Evolutionary conservation across 2,113 vertebrate genomes (phyloP).

Genomic region (Perca fluviatilis): DNA sequence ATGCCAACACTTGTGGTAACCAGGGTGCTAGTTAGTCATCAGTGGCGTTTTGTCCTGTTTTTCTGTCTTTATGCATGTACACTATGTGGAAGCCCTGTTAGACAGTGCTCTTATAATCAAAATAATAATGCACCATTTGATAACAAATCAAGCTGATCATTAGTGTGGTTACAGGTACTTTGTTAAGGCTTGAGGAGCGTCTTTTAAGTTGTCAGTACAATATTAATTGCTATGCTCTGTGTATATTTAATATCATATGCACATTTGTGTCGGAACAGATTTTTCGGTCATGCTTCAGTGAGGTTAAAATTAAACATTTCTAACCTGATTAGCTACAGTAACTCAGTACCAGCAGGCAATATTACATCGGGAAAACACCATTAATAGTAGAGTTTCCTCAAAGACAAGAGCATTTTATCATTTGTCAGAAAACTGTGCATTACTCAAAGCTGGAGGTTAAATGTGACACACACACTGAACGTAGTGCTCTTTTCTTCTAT

Average conservation of each 20-base stretch:
- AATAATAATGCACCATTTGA: constrained; percentile 7
- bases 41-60: constrained; percentile 27
- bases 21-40: constrained; percentile 61
- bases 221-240: not conserved
- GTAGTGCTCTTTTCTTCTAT: not conserved
- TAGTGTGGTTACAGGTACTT: not conserved
- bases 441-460: not conserved
- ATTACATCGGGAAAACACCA: not conserved
- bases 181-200: not conserved
- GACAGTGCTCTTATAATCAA: not conserved
- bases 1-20: constrained; percentile 53
- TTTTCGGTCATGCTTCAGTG: not conserved
- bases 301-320: not conserved
- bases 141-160: not conserved
- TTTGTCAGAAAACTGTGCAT: too few species aligned
- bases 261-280: not conserved
- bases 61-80: constrained; percentile 10
- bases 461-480: not conserved
- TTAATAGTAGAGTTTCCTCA: not conserved
- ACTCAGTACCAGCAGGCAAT: not conserved
- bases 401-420: not conserved
- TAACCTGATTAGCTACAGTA: not conserved
- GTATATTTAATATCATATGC: not conserved
- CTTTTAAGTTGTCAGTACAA: not conserved
- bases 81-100: not conserved